Evolutionary conservation across 2,113 vertebrate species (phyloP).

Genomic region (Actenoides lindsayi): DNA sequence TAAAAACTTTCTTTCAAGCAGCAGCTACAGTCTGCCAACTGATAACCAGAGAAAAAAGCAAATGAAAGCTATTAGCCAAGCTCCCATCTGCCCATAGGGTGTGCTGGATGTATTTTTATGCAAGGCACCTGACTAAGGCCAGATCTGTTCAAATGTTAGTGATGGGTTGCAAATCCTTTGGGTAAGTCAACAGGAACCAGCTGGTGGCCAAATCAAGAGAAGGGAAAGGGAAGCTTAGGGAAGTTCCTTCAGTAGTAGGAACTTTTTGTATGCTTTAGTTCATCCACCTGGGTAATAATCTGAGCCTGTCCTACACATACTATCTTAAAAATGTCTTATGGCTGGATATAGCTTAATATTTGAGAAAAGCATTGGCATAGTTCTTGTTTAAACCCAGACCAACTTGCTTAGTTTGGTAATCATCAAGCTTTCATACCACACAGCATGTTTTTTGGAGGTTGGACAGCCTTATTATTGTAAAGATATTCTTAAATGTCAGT

Average conservation of each 20-base stretch:
- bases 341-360: background rate
- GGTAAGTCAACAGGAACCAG: background rate
- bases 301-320: background rate
- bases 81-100: background rate
- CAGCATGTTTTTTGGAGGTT: background rate
- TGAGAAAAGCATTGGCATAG: background rate
- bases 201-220: background rate
- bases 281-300: background rate
- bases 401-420: background rate
- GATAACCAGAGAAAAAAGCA: background rate
- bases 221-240: background rate
- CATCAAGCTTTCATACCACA: background rate
- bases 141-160: background rate
- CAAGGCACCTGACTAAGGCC: background rate
- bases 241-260: background rate
- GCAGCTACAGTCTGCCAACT: background rate
- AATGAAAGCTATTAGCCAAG: background rate
- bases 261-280: background rate
- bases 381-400: background rate
- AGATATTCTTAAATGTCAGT: slow-evolving; percentile 33
- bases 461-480: background rate
- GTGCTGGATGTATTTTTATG: background rate
- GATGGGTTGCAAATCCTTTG: background rate
- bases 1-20: background rate
- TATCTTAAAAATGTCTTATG: background rate